A percentile compares a stretch with the other conserved stretches of the same genome.
These are phyloP conservation scores for Gisinianus flammeolus DNA, from an alignment of 2,888 invertebrate genomes.

Conservation along the genomic window DNA sequence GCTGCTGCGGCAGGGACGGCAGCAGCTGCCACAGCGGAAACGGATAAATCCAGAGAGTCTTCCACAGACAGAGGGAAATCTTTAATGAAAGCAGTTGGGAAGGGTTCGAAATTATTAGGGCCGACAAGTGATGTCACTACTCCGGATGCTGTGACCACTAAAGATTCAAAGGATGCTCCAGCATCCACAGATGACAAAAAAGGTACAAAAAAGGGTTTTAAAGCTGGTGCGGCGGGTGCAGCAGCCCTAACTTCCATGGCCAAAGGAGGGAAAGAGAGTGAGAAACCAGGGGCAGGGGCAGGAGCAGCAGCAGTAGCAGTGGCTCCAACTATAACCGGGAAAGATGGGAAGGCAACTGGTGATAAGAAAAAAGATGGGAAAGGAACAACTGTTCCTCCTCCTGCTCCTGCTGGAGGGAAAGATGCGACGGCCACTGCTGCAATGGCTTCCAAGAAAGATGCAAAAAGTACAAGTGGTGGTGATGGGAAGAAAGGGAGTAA, in stretches of 20 bases:
- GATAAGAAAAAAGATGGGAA: background rate
- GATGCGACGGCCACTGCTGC: conserved; percentile 11
- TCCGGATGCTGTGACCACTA: background rate
- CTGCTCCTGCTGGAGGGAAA: background rate
- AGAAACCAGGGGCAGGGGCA: background rate
- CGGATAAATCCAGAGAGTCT: conserved; percentile 25
- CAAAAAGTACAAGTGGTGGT: conserved; percentile 35
- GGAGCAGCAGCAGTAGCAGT: background rate
- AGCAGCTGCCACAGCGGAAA: background rate
- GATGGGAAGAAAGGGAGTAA: conserved; percentile 22
- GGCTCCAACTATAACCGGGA: background rate
- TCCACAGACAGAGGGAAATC: conserved; percentile 21
- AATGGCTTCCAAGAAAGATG: conserved; percentile 6
- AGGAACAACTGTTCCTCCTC: background rate
- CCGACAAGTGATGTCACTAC: background rate
- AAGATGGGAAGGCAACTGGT: background rate
- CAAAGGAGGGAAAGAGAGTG: background rate
- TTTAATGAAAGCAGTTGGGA: background rate
- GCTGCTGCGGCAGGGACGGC: background rate
- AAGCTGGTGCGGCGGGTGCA: conserved; percentile 1
- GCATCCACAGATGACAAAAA: background rate
- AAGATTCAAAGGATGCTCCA: background rate
- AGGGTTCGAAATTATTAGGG: background rate
- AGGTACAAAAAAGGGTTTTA: conserved; percentile 34
- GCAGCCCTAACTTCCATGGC: background rate